Evolutionary conservation across 2,888 invertebrate genomes (phyloP).

Genomic region (Seladonia tumulorum): DNA sequence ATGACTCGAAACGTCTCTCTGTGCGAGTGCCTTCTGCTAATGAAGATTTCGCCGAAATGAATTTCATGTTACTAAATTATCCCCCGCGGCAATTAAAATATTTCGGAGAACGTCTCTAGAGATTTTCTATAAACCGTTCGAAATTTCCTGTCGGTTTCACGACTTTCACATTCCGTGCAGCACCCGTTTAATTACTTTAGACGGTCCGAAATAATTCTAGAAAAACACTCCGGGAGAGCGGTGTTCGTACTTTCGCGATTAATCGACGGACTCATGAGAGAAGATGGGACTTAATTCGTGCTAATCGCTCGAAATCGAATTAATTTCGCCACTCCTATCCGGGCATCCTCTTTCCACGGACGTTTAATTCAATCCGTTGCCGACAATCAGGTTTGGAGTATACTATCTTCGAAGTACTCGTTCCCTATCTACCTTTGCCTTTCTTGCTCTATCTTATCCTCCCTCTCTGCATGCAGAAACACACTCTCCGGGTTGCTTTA

Average conservation of each 20-base stretch:
- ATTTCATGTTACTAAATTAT: no score
- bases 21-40: background rate
- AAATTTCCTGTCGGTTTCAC: background rate
- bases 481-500: background rate
- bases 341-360: slow-evolving; percentile 18
- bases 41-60: no score
- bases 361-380: slow-evolving; percentile 73
- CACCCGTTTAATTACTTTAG: background rate
- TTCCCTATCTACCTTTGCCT: slow-evolving; percentile 18
- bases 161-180: background rate
- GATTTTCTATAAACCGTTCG: background rate
- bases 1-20: background rate
- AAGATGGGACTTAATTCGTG: slow-evolving; percentile 60
- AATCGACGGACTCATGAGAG: slow-evolving; percentile 42
- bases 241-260: slow-evolving; percentile 33
- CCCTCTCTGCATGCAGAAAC: background rate
- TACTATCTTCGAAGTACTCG: slow-evolving; percentile 54
- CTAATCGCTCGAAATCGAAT: slow-evolving; percentile 68
- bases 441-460: slow-evolving; percentile 5
- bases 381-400: slow-evolving; percentile 67
- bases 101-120: no score
- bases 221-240: background rate
- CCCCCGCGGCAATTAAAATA: background rate
- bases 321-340: slow-evolving; percentile 57
- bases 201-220: background rate